phyloP scores from a whole-genome alignment of 2,113 vertebrate genomes.

The Sorex araneus region DNA sequence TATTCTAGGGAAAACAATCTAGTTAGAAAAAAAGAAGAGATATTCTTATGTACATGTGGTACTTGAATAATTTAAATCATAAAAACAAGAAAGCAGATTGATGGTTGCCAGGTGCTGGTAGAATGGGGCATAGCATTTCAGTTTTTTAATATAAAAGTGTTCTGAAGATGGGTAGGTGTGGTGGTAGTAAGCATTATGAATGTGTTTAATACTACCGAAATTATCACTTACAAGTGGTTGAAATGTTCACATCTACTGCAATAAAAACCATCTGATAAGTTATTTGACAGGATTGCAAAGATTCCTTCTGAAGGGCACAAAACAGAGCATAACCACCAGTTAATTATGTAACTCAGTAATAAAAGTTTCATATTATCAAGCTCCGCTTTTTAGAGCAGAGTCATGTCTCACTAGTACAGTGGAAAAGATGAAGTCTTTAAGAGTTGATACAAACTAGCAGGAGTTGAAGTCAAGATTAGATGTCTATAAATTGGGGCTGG shows the following conservation, averaged over 20 bases:
- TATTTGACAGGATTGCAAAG: conserved; percentile 7
- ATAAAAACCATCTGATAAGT: not conserved
- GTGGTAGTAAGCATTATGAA: not conserved
- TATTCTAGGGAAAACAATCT: not conserved
- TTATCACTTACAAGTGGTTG: not conserved
- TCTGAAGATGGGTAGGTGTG: not conserved
- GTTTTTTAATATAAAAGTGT: not conserved
- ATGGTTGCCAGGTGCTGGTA: not conserved
- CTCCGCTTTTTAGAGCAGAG: not conserved
- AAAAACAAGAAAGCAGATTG: conserved; percentile 19
- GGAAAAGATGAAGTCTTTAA: not conserved
- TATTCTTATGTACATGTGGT: not conserved
- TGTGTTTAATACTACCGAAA: not conserved
- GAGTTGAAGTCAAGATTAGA: not conserved
- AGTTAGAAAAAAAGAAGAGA: conserved; percentile 20
- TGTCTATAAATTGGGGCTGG: not conserved
- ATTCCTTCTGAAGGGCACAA: conserved; percentile 2
- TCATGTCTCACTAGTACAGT: not conserved
- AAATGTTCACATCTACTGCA: not conserved
- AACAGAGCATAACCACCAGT: not conserved
- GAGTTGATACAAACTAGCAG: not conserved
- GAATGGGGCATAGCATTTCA: not conserved
- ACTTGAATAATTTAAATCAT: not conserved
- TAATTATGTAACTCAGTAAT: not conserved
- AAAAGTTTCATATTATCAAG: not conserved